These are phyloP conservation scores for Listronotus bonariensis DNA, from an alignment of 1,140 invertebrate species.

Conservation along the genomic window DNA sequence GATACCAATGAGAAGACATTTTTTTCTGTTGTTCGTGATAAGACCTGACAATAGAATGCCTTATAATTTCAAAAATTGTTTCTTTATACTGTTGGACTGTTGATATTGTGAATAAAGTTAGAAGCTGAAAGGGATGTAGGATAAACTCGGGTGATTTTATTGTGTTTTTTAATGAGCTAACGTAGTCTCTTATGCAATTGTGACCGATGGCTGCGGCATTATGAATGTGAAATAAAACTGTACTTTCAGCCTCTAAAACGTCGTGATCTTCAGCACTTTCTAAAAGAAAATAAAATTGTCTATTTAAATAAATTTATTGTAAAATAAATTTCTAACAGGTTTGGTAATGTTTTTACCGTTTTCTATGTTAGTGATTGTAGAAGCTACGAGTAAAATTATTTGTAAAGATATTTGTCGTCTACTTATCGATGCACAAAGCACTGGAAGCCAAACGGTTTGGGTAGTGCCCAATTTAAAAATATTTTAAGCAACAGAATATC, in stretches of 20 bases:
- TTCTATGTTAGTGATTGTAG: too few relatives aligned
- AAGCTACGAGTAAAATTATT: too few relatives aligned
- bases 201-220: slow-evolving; percentile 58
- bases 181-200: slow-evolving; percentile 59
- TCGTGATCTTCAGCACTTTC: slow-evolving; percentile 53
- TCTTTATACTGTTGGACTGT: slow-evolving; percentile 57
- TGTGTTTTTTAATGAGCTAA: slow-evolving; percentile 59
- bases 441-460: too few relatives aligned
- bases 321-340: too few relatives aligned
- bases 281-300: slow-evolving; percentile 36
- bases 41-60: slow-evolving; percentile 54
- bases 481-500: too few relatives aligned
- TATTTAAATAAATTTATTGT: too few relatives aligned
- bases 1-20: slow-evolving; percentile 60
- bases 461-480: too few relatives aligned
- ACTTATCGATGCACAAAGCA: too few relatives aligned
- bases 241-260: slow-evolving; percentile 57
- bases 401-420: too few relatives aligned
- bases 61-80: slow-evolving; percentile 59
- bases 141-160: slow-evolving; percentile 59
- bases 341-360: too few relatives aligned
- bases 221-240: slow-evolving; percentile 63
- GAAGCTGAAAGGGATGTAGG: slow-evolving; percentile 62
- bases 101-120: slow-evolving; percentile 58
- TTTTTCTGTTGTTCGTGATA: slow-evolving; percentile 58